Evolutionary conservation across 2,797 vertebrate species (phyloP).

Genomic region (Falco berigora): DNA sequence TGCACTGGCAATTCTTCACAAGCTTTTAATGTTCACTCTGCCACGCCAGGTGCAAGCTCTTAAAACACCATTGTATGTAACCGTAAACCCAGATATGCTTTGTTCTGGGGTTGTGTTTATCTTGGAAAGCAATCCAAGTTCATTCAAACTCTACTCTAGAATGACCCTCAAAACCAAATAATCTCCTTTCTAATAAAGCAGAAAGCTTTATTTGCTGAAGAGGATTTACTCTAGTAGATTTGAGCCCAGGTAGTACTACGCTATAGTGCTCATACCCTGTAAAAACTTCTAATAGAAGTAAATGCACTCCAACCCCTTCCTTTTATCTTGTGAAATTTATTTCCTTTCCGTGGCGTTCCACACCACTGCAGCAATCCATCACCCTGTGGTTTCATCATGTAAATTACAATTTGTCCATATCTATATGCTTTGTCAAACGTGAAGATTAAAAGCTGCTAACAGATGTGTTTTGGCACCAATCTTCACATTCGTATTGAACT

Average conservation of each 20-base stretch:
- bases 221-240: conserved; percentile 39
- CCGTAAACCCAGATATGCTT: conserved; percentile 52
- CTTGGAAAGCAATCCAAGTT: conserved; percentile 57
- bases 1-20: conserved; percentile 46
- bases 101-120: conserved; percentile 49
- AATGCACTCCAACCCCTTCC: conserved; percentile 17
- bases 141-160: conserved; percentile 43
- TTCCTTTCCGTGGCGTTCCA: not conserved
- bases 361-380: conserved; percentile 28
- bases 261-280: not conserved
- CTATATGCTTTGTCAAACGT: not conserved
- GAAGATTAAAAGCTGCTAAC: conserved; percentile 56
- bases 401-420: conserved; percentile 45
- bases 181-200: conserved; percentile 36
- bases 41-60: conserved; percentile 44
- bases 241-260: conserved; percentile 20
- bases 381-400: conserved; percentile 14
- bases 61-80: conserved; percentile 43
- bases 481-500: not conserved
- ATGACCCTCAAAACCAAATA: conserved; percentile 59
- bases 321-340: conserved; percentile 51
- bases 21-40: not conserved
- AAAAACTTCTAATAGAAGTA: conserved; percentile 28
- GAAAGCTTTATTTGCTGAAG: conserved; percentile 44
- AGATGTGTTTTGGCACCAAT: conserved; percentile 25